Evolutionary conservation across 1,140 invertebrate species (phyloP), one percentile per base, ranked within the genome.

Genomic region (Cydia strobilella): DNA sequence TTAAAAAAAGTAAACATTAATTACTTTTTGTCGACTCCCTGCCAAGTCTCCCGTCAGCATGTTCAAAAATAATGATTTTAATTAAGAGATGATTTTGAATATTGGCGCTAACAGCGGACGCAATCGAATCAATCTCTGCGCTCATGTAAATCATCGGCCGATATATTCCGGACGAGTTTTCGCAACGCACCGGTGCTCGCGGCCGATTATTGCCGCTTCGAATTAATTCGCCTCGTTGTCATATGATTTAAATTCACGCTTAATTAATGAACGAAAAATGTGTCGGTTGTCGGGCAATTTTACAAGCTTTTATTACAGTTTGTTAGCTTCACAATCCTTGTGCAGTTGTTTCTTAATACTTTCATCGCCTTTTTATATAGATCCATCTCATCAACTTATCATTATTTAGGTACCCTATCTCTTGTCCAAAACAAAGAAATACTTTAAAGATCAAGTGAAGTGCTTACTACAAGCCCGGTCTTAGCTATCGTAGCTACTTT

Each of bases 131-230:
- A 42, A 69, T 69, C 65, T 69, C 65, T n/a, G 3, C 27, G 27
- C 31, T 10, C 74, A 78, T 80, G 76, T 81, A 81, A 82, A 82
- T 83, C 73, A 84, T 74, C 79, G 77, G 12, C 65, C 65, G 65
- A 42, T 69, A 39, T 69, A 78, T 82, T 82, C 77, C 78, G 78
- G 73, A 84, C 82, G 77, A 86, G 82, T 84, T 86, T 84, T 85
- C 79, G 81, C 80, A 85, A 86, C 80, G 73, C 75, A 81, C 76
- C 80, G 77, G 80, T 78, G 63, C 35, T 80, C 80, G 76, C 76
- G 76, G 80, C 77, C 77, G 79, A 84, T 80, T 79, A 83, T 82
- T 81, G 77, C 80, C 77, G 80, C 79, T 81, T 84, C 79, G 77
- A 84, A 82, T 86, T 83, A 84, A 79, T 84, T 80, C 65, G 65